Percentiles rank a stretch among this genome's conserved stretches.
Conservation (phyloP, 2,797 vertebrate species). For the Austrolebias charrua region DNA sequence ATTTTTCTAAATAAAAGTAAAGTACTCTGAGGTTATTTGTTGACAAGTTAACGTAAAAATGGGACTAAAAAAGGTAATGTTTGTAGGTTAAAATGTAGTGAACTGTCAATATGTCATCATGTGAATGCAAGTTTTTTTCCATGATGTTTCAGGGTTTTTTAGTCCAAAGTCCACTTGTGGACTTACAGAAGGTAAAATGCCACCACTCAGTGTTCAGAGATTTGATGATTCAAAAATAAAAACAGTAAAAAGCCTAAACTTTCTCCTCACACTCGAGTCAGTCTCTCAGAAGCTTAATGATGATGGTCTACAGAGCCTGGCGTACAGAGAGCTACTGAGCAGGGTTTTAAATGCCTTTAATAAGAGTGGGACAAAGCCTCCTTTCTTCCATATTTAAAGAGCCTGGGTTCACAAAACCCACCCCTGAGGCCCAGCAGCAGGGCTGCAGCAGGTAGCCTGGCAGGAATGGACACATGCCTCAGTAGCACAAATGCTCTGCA, state of each 20-base stretch:
- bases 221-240: conserved; percentile 32
- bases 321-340: conserved; percentile 59
- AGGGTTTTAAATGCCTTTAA: conserved; percentile 79
- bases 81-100: background rate
- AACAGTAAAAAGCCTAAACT: conserved; percentile 36
- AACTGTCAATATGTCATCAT: conserved; percentile 6
- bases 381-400: conserved; percentile 77
- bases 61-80: background rate
- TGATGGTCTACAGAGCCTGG: conserved; percentile 62
- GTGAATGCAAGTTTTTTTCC: conserved; percentile 11
- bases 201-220: conserved; percentile 27
- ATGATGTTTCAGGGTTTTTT: conserved; percentile 8
- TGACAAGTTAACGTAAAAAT: background rate
- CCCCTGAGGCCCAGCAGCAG: conserved; percentile 66
- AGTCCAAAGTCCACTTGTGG: conserved; percentile 25
- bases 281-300: conserved; percentile 53
- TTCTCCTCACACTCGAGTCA: conserved; percentile 21
- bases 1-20: too few species aligned
- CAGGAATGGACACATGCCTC: conserved; percentile 20
- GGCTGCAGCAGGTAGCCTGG: conserved; percentile 61
- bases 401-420: conserved; percentile 76
- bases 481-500: conserved; percentile 26
- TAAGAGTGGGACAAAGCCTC: conserved; percentile 78
- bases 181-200: conserved; percentile 32
- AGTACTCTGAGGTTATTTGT: too few species aligned